A percentile compares a stretch with the other conserved stretches of the same genome.
Conservation (phyloP, 37 sponge, comb jelly and placozoan genomes). For the Dysidea cf. avara region DNA sequence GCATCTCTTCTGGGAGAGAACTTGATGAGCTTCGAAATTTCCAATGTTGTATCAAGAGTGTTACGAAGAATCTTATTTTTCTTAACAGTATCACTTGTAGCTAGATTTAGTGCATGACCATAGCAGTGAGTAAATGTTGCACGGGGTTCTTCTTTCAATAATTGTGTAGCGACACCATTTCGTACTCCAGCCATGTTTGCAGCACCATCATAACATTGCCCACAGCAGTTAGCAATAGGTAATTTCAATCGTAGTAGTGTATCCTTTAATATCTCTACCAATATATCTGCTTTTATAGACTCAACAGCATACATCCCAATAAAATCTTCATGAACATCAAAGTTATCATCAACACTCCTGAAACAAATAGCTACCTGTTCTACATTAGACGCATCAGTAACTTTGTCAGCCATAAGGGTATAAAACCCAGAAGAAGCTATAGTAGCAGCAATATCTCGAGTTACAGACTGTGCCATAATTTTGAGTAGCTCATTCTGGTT, state of each 20-base stretch:
- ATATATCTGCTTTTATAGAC: not conserved
- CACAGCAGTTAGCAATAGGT: slow-evolving; percentile 10
- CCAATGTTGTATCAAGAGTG: not conserved
- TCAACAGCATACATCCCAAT: slow-evolving; percentile 5
- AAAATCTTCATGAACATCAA: slow-evolving; percentile 15
- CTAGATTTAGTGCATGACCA: slow-evolving; percentile 40
- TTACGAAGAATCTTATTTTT: not conserved
- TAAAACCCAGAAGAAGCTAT: slow-evolving; percentile 14
- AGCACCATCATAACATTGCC: slow-evolving; percentile 46
- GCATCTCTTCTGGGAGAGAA: slow-evolving; percentile 7
- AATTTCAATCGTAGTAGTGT: not conserved
- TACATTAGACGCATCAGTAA: slow-evolving; percentile 10
- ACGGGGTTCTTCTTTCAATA: not conserved
- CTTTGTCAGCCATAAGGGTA: slow-evolving; percentile 21
- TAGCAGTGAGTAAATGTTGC: slow-evolving; percentile 16
- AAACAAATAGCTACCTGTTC: slow-evolving; percentile 24
- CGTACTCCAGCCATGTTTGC: slow-evolving; percentile 23
- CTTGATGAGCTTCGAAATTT: slow-evolving; percentile 5
- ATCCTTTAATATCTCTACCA: slow-evolving; percentile 22
- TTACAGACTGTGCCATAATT: slow-evolving; percentile 6
- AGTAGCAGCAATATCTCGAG: slow-evolving; percentile 21
- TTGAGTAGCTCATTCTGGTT: slow-evolving; percentile 24
- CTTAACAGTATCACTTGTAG: slow-evolving; percentile 20
- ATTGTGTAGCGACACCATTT: slow-evolving; percentile 35
- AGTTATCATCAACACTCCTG: slow-evolving; percentile 19